phyloP scores from a whole-genome alignment of 2,888 invertebrate species.

The Caenorhabditis becei region DNA sequence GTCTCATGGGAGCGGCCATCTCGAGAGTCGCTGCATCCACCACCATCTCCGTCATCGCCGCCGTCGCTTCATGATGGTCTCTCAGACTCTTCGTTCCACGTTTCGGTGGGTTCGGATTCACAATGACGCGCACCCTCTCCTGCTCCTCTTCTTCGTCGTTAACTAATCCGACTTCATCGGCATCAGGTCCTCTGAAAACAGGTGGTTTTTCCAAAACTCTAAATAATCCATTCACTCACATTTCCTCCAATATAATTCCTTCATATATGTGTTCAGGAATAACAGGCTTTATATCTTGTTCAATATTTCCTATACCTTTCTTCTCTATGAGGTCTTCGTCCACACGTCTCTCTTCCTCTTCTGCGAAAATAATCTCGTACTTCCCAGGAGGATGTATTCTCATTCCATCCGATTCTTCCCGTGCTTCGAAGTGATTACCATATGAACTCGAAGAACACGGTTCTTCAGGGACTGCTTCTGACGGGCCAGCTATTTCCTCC shows the following conservation, averaged over 20 bases:
- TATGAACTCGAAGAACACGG: constrained; percentile 5
- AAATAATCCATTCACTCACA: constrained; percentile 26
- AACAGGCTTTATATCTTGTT: constrained; percentile 1
- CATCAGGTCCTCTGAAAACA: constrained; percentile 22
- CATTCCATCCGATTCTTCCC: background rate
- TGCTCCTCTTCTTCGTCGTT: constrained; percentile 47
- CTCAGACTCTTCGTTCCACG: constrained; percentile 36
- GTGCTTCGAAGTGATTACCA: background rate
- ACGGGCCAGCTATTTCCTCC: background rate
- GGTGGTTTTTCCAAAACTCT: background rate
- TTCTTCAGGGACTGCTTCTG: background rate
- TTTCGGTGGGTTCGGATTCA: constrained; percentile 67
- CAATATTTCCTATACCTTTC: no score
- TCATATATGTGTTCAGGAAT: constrained; percentile 41
- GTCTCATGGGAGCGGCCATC: constrained; percentile 57
- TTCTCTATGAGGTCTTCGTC: background rate
- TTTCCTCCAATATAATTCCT: constrained; percentile 45
- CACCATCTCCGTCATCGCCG: constrained; percentile 51
- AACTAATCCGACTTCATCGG: constrained; percentile 22
- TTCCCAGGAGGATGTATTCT: background rate
- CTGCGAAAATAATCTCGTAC: constrained; percentile 19
- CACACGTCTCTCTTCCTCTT: background rate
- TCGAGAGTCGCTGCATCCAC: constrained; percentile 62
- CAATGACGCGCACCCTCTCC: constrained; percentile 47
- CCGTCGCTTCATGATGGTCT: constrained; percentile 25